Evolutionary conservation across 2,797 vertebrate species (phyloP), one percentile per base, ranked within the genome.

Genomic region (Alcedo atthis): DNA sequence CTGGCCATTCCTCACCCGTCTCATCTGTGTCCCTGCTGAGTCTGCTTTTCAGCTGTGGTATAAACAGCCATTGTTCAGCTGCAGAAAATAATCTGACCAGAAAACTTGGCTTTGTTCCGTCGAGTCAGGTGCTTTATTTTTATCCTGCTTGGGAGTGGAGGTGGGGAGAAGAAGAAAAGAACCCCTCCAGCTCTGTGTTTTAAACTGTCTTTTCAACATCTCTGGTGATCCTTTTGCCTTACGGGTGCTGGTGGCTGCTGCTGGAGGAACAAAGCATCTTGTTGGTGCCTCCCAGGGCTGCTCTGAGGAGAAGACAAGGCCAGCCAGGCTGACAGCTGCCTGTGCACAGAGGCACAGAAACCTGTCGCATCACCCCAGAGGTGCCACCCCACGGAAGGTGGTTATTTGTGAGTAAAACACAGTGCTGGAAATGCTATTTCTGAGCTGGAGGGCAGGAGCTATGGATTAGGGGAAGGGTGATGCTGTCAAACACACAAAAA

Each of bases 71-170:
- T 73, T 92, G 75, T 88, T 89, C 54, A 73, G 30, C 35, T 28
- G 55, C 10, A 91, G 63, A 79, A 94, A 81, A 89, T 59, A 89
- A 84, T 67, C 4, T 1, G 45, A 51, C 53, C 45, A 88, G 82
- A 77, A 92, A 94, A 82, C 40, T 19, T 91, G 82, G 64, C 55
- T 91, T 83, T 71, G 30, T 67, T 94, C 71, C 55, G 55, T n/a
- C 2, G 6, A 73, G 63, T 93, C 70, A 80, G 88, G 94, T 84
- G 68, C 6, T 25, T 69, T 77, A 21, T 30, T 43, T 45, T 64
- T 28, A 59, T 81, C 14, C 42, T 80, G n/a, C 32, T 70, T 30
- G 35, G 6, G 16, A 33, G 17, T 20, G 19, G 18, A 3, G 1
- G 7, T 15, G 17, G 8, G 1, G 5, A 14, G 14, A 8, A 21